Percentiles rank a stretch among this genome's conserved stretches.
Evolutionary conservation across 2,888 invertebrate species (phyloP).

Genomic region (Fragum whitleyi): DNA sequence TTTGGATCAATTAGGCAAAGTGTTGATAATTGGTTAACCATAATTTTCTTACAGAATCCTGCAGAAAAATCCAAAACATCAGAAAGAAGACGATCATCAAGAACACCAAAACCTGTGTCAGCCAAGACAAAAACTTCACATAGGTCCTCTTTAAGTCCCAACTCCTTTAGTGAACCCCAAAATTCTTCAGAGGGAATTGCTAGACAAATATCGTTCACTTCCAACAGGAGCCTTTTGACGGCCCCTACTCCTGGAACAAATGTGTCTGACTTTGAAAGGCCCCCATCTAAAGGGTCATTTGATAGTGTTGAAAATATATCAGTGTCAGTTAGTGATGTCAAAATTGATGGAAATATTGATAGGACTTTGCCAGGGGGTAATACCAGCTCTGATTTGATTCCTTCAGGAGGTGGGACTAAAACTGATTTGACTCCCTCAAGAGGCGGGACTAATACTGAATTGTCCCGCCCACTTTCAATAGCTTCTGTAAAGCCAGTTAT

Average conservation of each 20-base stretch:
- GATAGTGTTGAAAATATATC: slow-evolving; percentile 5
- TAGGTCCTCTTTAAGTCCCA: neutral
- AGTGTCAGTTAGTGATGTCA: neutral
- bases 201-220: neutral
- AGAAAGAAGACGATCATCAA: neutral
- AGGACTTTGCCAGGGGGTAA: neutral
- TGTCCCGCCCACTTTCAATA: slow-evolving; percentile 48
- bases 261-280: slow-evolving; percentile 29
- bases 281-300: slow-evolving; percentile 23
- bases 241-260: slow-evolving; percentile 33
- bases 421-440: too few relatives aligned
- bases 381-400: neutral
- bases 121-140: slow-evolving; percentile 9
- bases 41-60: slow-evolving; percentile 16
- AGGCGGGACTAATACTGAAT: slow-evolving; percentile 14
- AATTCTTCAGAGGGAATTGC: neutral
- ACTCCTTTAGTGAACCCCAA: neutral
- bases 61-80: neutral
- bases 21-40: too few relatives aligned
- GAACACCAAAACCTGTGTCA: neutral
- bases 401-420: neutral
- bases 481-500: slow-evolving; percentile 45
- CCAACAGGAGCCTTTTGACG: slow-evolving; percentile 9
- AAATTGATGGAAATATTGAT: neutral
- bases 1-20: too few relatives aligned